Evolutionary conservation across 2,797 vertebrate species (phyloP), one percentile per base, ranked within the genome.

Genomic region (Danionella dracula): DNA sequence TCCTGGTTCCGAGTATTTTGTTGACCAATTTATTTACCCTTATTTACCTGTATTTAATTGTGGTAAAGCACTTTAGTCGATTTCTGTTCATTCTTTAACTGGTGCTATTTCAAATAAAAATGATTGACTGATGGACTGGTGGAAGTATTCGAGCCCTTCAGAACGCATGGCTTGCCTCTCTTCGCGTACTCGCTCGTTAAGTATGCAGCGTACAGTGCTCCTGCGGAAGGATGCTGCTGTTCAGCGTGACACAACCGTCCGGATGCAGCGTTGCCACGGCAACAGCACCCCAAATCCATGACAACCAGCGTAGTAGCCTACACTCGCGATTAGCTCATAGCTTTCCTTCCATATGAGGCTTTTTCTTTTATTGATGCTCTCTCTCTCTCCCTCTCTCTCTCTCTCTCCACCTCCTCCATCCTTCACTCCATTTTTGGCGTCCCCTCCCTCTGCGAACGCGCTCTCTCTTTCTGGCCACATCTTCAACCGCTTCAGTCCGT

Each of bases 261-360:
- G 6, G 23, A 3, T 88, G 87, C 86, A 88, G 82, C 85, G 89
- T 86, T 81, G 83, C 87, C 85, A 84, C 81, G 86, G 85, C 85
- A 89, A 87, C 88, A 83, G 81, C 83, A 87, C 85, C 85, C 83
- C 84, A 88, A 82, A 79, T 81, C 79, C 81, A 82, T 79, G 83
- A 85, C 85, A 84, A 85, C 83, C 82, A 79, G 64, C 57, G 70
- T 73, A 80, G 69, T 46, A 27, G 44, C 34, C 5, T 41, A 27
- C 23, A n/a, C 23, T 6, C 23, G 6, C 6, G 23, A 27, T 27
- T 27, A 27, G 23, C 23, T 6, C 23, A 3, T 27, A 27, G 23
- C 23, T 45, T 45, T 15, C 32, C 19, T 38, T 17, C 16, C 41
- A 29, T 37, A 8, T n/a, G 19, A 1, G 5, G 8, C 54, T 19